These are phyloP conservation scores for Apolygus lucorum DNA, from an alignment of 1,140 invertebrate species.

Conservation along the genomic window DNA sequence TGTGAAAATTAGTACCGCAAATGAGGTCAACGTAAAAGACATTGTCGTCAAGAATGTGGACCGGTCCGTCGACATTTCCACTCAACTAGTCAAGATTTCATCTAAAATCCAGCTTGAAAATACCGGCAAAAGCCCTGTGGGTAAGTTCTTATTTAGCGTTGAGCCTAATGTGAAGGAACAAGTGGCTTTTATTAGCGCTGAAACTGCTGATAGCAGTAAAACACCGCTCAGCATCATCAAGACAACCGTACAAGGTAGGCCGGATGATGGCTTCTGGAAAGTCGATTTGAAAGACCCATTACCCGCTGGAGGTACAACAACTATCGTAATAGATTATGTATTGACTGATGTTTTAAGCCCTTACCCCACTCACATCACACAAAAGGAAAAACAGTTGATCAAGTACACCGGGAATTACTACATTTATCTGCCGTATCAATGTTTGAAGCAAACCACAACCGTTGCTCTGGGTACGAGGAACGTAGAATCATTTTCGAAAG, in stretches of 20 bases:
- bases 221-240: constrained; percentile 51
- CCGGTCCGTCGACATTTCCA: constrained; percentile 72
- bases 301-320: constrained; percentile 48
- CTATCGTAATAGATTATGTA: constrained; percentile 62
- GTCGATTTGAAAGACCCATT: constrained; percentile 54
- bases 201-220: constrained; percentile 49
- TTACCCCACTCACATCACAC: constrained; percentile 77
- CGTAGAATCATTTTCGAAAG: constrained; percentile 77
- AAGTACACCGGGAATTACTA: constrained; percentile 77
- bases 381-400: constrained; percentile 89
- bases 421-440: constrained; percentile 72
- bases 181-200: constrained; percentile 63
- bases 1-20: background rate
- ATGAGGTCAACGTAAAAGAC: background rate
- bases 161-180: constrained; percentile 52
- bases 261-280: constrained; percentile 41
- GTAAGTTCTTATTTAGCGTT: constrained; percentile 60
- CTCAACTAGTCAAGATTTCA: constrained; percentile 77
- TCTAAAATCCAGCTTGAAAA: constrained; percentile 76
- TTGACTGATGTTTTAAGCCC: constrained; percentile 66
- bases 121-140: constrained; percentile 56
- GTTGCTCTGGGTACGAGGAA: constrained; percentile 66
- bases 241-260: constrained; percentile 43
- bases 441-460: constrained; percentile 68
- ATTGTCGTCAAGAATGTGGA: constrained; percentile 66